Percentiles rank a stretch among this genome's conserved stretches.
phyloP scores from a whole-genome alignment of 2,888 invertebrate species.

The Ferrisia virgata region DNA sequence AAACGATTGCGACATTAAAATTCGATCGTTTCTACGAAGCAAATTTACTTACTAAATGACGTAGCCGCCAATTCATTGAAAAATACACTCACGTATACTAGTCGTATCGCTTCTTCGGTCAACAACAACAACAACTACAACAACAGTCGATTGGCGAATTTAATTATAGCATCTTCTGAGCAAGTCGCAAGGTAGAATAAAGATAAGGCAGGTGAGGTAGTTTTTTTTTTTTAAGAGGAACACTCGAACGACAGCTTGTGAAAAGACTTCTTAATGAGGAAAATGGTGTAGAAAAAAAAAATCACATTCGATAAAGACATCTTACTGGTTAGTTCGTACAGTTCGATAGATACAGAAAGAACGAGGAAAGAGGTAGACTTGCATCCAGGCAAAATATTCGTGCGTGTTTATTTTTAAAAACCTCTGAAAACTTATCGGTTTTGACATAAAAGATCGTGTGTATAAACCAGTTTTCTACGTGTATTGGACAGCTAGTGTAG shows the following conservation, averaged over 20 bases:
- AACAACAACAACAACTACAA: neutral
- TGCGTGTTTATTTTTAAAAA: neutral
- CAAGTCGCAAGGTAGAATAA: neutral
- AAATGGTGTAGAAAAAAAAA: conserved; percentile 11
- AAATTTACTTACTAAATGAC: conserved; percentile 2
- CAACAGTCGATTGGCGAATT: neutral
- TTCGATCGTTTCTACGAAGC: neutral
- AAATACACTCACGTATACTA: conserved; percentile 2
- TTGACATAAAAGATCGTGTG: conserved; percentile 1
- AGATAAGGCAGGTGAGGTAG: neutral
- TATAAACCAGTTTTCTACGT: neutral
- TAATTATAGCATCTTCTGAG: neutral
- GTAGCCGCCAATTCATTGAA: conserved; percentile 5
- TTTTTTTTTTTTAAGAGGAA: too few relatives aligned
- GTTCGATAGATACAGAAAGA: too few relatives aligned
- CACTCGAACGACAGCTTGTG: neutral
- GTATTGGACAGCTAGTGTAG: too few relatives aligned
- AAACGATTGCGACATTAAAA: neutral
- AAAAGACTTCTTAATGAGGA: conserved; percentile 10
- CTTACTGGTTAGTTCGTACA: too few relatives aligned
- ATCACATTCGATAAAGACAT: conserved; percentile 14
- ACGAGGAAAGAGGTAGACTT: neutral
- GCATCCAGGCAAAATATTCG: neutral
- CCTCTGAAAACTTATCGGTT: neutral
- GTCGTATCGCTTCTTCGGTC: neutral